Conservation (phyloP, 2,113 vertebrate genomes). For the Spilogale gracilis region DNA sequence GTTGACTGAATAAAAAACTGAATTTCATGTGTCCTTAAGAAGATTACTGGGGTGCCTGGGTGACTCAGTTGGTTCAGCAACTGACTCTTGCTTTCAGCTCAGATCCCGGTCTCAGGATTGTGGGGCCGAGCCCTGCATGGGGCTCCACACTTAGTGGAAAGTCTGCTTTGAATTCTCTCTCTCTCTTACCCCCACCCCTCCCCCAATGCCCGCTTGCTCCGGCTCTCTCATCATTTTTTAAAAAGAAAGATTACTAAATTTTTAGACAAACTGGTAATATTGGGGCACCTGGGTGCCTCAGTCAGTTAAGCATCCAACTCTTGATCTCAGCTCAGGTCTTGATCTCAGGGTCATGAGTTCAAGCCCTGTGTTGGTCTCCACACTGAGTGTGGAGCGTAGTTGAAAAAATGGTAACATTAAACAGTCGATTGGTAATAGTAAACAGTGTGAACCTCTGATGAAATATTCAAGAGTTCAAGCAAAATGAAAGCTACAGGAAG, state of each 20-base stretch:
- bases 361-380: background rate
- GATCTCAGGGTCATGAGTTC: background rate
- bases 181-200: background rate
- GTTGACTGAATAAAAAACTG: background rate
- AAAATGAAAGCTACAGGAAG: constrained; percentile 10
- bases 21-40: background rate
- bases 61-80: background rate
- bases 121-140: background rate
- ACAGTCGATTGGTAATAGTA: background rate
- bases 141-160: background rate
- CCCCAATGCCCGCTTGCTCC: too few species aligned
- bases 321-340: background rate
- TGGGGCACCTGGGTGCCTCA: background rate
- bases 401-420: background rate
- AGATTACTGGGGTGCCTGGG: background rate
- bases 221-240: background rate
- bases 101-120: background rate
- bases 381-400: background rate
- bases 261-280: background rate
- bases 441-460: background rate
- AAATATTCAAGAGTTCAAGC: background rate
- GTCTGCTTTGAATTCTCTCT: background rate
- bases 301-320: background rate
- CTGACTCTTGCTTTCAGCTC: background rate
- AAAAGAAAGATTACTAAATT: background rate